These are phyloP conservation scores for Dasysyrphus albostriatus DNA, from an alignment of 2,888 invertebrate genomes.

Conservation along the genomic window DNA sequence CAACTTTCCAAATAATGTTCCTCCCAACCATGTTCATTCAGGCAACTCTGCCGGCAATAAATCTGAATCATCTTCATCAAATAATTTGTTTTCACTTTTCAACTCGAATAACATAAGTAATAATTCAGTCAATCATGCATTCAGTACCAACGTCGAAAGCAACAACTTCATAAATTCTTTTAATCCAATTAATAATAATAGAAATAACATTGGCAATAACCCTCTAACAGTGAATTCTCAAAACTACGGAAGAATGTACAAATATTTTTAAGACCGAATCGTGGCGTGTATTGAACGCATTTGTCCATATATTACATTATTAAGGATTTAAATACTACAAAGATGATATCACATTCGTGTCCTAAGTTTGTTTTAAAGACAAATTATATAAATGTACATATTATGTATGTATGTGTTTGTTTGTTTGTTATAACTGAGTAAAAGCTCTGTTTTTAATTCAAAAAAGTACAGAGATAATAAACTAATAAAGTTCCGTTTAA, in stretches of 20 bases:
- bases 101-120: slow-evolving; percentile 73
- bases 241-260: slow-evolving; percentile 77
- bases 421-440: neutral
- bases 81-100: slow-evolving; percentile 74
- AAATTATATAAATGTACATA: neutral
- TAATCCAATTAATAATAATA: slow-evolving; percentile 47
- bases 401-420: neutral
- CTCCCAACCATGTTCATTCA: slow-evolving; percentile 26
- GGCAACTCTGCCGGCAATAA: slow-evolving; percentile 16
- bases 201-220: slow-evolving; percentile 53
- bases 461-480: neutral
- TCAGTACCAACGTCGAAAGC: slow-evolving; percentile 58
- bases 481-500: neutral
- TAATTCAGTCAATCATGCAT: slow-evolving; percentile 58
- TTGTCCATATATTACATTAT: no score
- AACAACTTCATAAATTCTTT: slow-evolving; percentile 60
- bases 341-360: slow-evolving; percentile 16
- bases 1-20: slow-evolving; percentile 10
- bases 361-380: neutral
- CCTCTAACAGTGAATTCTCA: slow-evolving; percentile 57
- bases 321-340: slow-evolving; percentile 18
- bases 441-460: neutral
- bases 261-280: slow-evolving; percentile 76
- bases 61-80: slow-evolving; percentile 61
- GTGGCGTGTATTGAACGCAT: slow-evolving; percentile 30